A percentile compares a stretch with the other conserved stretches of the same genome.
Evolutionary conservation across 64 coral and sea anemone genomes (phyloP).

Genomic region (Trachythela sp.): DNA sequence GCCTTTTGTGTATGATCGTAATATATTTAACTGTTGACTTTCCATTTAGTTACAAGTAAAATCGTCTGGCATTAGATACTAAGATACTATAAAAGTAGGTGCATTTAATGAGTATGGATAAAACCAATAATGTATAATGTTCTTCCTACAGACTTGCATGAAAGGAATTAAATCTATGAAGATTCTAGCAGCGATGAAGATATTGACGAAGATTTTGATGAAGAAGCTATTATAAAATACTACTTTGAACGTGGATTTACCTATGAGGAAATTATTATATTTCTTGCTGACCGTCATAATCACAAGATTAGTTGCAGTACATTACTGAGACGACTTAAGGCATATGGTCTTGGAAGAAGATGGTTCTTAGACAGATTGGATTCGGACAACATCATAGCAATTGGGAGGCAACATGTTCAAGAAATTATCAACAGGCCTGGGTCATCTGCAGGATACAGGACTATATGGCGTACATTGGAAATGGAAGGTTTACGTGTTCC

Average conservation of each 20-base stretch:
- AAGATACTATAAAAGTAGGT: too few species aligned
- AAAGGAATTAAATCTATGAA: neutral
- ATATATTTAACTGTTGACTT: too few species aligned
- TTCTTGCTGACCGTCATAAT: neutral
- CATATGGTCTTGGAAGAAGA: constrained; percentile 4
- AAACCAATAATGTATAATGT: neutral
- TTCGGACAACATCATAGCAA: neutral
- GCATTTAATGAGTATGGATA: too few species aligned
- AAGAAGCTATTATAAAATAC: neutral
- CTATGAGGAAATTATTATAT: neutral
- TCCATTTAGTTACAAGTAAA: too few species aligned
- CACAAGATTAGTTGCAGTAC: neutral
- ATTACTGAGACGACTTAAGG: neutral
- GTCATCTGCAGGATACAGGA: neutral
- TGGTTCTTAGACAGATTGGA: neutral
- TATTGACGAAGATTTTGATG: too few species aligned
- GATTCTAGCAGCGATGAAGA: neutral
- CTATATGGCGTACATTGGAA: neutral
- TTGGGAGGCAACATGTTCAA: neutral
- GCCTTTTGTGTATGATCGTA: too few species aligned
- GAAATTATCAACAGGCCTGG: neutral
- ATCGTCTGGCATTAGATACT: too few species aligned
- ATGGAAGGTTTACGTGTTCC: constrained; percentile 18
- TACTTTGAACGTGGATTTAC: neutral
- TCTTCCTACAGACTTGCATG: constrained; percentile 2